Percentiles rank a stretch among this genome's conserved stretches.
Evolutionary conservation across 2,797 vertebrate genomes (phyloP).

Genomic region (Triplophysa yarkandensis): DNA sequence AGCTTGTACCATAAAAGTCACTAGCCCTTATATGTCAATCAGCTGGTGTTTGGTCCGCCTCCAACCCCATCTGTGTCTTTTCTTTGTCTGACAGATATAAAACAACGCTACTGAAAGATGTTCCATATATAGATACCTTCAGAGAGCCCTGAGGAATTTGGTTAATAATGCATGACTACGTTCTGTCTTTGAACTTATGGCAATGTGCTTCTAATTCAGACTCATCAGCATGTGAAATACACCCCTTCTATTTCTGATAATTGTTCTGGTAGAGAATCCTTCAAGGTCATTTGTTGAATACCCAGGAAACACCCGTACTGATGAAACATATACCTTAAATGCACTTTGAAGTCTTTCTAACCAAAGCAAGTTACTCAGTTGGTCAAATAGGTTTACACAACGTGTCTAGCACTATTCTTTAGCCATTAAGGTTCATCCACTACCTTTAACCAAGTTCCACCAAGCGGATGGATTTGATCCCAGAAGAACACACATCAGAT

Average conservation of each 20-base stretch:
- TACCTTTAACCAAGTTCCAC: too few species aligned
- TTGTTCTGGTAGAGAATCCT: not conserved
- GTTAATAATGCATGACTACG: constrained; percentile 59
- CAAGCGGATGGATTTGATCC: too few species aligned
- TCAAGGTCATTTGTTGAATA: not conserved
- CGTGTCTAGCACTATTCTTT: too few species aligned
- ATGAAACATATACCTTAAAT: not conserved
- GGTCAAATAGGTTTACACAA: too few species aligned
- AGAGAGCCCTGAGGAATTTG: constrained; percentile 48
- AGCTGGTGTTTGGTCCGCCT: constrained; percentile 58
- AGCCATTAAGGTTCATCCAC: too few species aligned
- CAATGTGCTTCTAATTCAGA: constrained; percentile 58
- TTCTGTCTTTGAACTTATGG: constrained; percentile 54
- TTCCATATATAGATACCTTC: constrained; percentile 47
- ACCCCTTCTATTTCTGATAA: constrained; percentile 11
- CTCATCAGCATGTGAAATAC: constrained; percentile 50
- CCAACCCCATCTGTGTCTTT: constrained; percentile 23
- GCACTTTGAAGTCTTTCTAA: not conserved
- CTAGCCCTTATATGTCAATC: constrained; percentile 66
- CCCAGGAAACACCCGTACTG: not conserved
- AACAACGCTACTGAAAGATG: constrained; percentile 40
- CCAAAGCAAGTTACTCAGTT: too few species aligned
- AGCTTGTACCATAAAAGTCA: constrained; percentile 64
- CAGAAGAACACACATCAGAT: too few species aligned
- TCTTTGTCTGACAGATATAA: constrained; percentile 26